phyloP scores from a whole-genome alignment of 2,888 invertebrate species.

The Diadromus collaris region DNA sequence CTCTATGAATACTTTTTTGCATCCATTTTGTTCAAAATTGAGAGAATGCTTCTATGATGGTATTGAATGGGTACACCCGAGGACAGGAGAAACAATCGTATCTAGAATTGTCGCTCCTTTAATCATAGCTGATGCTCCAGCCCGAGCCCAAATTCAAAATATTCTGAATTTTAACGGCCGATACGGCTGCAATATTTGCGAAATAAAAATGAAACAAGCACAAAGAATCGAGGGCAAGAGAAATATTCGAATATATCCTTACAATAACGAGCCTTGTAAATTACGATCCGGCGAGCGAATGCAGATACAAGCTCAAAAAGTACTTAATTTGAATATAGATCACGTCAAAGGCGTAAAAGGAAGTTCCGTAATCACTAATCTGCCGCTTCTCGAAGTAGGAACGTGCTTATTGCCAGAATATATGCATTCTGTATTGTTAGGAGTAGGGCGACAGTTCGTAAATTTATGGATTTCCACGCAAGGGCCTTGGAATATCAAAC shows the following conservation, averaged over 20 bases:
- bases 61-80: slow-evolving; percentile 50
- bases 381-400: slow-evolving; percentile 56
- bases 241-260: slow-evolving; percentile 46
- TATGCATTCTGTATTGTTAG: slow-evolving; percentile 63
- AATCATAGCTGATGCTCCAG: slow-evolving; percentile 56
- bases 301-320: slow-evolving; percentile 43
- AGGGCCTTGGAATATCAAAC: slow-evolving; percentile 60
- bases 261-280: slow-evolving; percentile 9
- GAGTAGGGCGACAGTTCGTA: slow-evolving; percentile 50
- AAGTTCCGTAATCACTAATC: slow-evolving; percentile 38
- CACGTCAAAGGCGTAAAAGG: slow-evolving; percentile 54
- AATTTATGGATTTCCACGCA: slow-evolving; percentile 37
- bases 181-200: slow-evolving; percentile 59
- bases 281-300: slow-evolving; percentile 52
- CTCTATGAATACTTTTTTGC: slow-evolving; percentile 56
- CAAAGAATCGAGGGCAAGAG: slow-evolving; percentile 34
- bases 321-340: not conserved
- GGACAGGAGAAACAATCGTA: slow-evolving; percentile 28
- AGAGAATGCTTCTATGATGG: slow-evolving; percentile 48
- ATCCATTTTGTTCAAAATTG: slow-evolving; percentile 52
- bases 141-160: slow-evolving; percentile 54
- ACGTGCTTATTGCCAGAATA: slow-evolving; percentile 62
- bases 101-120: slow-evolving; percentile 52
- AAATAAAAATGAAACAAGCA: slow-evolving; percentile 48
- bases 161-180: slow-evolving; percentile 51